A percentile compares a stretch with the other conserved stretches of the same genome.
Conservation (phyloP, 2,888 invertebrate species). For the Rhorus exstirpatorius region DNA sequence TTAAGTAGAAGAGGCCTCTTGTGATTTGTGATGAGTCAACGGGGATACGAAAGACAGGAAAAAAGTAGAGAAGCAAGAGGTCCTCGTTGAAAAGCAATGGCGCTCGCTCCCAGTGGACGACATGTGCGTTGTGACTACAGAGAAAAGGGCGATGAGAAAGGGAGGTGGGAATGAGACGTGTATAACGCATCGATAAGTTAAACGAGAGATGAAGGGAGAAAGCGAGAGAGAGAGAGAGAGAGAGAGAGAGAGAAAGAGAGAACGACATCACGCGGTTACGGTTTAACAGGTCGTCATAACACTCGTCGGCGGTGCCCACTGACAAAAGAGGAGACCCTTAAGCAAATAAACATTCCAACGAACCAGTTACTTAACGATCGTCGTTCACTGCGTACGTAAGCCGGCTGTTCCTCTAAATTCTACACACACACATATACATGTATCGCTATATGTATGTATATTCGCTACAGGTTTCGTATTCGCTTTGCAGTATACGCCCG, state of each 20-base stretch:
- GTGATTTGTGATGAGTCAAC: slow-evolving; percentile 48
- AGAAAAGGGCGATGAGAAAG: slow-evolving; percentile 70
- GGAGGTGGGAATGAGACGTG: slow-evolving; percentile 33
- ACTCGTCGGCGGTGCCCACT: slow-evolving; percentile 78
- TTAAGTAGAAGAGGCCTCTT: slow-evolving; percentile 31
- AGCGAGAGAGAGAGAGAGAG: slow-evolving; percentile 17
- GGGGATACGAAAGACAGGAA: slow-evolving; percentile 27
- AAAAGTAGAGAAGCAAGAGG: slow-evolving; percentile 11
- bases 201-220: not conserved
- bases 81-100: slow-evolving; percentile 70
- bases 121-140: slow-evolving; percentile 75
- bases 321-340: slow-evolving; percentile 82
- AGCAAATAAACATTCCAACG: slow-evolving; percentile 85
- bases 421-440: no score
- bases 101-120: slow-evolving; percentile 73
- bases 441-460: slow-evolving; percentile 4
- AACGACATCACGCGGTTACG: slow-evolving; percentile 65
- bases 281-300: slow-evolving; percentile 85
- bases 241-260: slow-evolving; percentile 17
- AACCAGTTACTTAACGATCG: slow-evolving; percentile 85
- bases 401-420: slow-evolving; percentile 50
- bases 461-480: slow-evolving; percentile 11
- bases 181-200: slow-evolving; percentile 49
- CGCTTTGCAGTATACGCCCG: slow-evolving; percentile 15
- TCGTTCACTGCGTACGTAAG: slow-evolving; percentile 44